A percentile compares a stretch with the other conserved stretches of the same genome.
Conservation (phyloP, 2,888 invertebrate genomes). For the Agriotes lineatus region DNA sequence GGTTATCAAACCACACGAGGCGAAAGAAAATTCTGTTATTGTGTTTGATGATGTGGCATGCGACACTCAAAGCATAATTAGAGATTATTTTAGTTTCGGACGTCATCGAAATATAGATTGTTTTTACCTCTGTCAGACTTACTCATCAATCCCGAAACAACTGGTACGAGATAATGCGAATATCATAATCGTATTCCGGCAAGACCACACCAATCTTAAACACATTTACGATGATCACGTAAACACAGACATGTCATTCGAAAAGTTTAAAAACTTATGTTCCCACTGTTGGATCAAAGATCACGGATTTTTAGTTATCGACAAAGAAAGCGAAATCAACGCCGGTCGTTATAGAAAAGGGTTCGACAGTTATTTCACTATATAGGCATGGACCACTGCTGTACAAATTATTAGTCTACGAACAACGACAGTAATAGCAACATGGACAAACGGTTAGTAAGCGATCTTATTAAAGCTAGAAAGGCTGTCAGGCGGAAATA, state of each 20-base stretch:
- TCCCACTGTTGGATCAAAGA: neutral
- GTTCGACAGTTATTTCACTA: neutral
- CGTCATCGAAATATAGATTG: conserved; percentile 55
- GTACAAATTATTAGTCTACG: no score
- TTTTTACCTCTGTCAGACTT: conserved; percentile 58
- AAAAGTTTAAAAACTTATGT: neutral
- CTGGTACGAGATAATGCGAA: conserved; percentile 57
- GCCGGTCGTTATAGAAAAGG: neutral
- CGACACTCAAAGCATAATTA: conserved; percentile 52
- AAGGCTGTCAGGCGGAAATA: neutral
- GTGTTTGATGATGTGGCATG: conserved; percentile 61
- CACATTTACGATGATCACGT: conserved; percentile 55
- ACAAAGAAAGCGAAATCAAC: no score
- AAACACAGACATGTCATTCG: conserved; percentile 48
- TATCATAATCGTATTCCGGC: conserved; percentile 50
- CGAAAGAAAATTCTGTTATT: conserved; percentile 55
- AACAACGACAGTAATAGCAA: neutral
- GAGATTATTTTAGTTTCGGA: conserved; percentile 33
- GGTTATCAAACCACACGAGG: conserved; percentile 45
- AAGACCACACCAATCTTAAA: conserved; percentile 57
- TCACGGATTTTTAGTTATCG: no score
- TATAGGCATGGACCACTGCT: neutral
- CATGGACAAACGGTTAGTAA: neutral
- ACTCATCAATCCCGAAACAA: conserved; percentile 58
- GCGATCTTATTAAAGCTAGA: neutral